A percentile compares a stretch with the other conserved stretches of the same genome.
Conservation (phyloP, 2,797 vertebrate genomes). For the Sarcoramphus papa region DNA sequence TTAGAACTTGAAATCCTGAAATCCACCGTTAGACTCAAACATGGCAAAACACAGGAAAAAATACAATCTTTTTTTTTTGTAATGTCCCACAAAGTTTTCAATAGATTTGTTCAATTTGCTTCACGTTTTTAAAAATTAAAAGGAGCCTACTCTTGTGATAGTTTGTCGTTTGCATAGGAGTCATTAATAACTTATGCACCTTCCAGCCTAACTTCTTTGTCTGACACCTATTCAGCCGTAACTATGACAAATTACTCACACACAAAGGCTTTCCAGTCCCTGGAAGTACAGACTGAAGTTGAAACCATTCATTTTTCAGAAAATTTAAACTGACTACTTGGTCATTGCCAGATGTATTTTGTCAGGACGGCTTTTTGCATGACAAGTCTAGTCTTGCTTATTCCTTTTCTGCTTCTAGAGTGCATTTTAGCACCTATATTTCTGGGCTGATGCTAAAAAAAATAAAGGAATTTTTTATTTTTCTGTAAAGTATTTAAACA, state of each 20-base stretch:
- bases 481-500: background rate
- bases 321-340: background rate
- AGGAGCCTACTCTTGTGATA: background rate
- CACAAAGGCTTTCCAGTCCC: background rate
- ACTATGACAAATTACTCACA: slow-evolving; percentile 6
- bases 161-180: background rate
- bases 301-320: slow-evolving; percentile 2
- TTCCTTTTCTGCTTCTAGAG: background rate
- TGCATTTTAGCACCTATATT: background rate
- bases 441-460: background rate
- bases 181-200: slow-evolving; percentile 20
- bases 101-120: background rate
- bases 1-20: background rate
- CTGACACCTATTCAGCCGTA: background rate
- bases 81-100: background rate
- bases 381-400: background rate
- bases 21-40: background rate
- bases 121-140: background rate
- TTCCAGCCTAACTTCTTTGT: background rate
- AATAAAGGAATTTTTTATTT: background rate
- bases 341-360: background rate
- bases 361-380: background rate
- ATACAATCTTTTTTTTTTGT: background rate
- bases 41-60: background rate
- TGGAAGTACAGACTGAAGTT: background rate